Evolutionary conservation across 2,113 vertebrate genomes (phyloP).

Genomic region (Apaloderma vittatum): DNA sequence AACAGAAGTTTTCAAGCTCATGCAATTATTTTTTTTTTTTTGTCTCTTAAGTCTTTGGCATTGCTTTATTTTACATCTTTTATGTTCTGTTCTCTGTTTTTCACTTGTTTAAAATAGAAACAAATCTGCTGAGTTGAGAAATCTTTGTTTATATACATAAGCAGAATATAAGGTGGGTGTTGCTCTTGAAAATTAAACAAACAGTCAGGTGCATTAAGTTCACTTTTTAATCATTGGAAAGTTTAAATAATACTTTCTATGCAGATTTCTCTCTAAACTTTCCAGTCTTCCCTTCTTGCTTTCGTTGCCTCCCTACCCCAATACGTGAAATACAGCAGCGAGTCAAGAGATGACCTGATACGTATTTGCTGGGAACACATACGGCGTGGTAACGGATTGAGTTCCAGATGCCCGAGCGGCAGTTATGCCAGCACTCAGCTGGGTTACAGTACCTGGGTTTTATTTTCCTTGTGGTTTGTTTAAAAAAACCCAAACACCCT

Average conservation of each 20-base stretch:
- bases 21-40: not conserved
- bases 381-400: not conserved
- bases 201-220: not conserved
- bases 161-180: not conserved
- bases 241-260: not conserved
- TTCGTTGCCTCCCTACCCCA: not conserved
- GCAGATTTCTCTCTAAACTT: not conserved
- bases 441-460: not conserved
- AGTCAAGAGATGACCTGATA: not conserved
- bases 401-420: not conserved
- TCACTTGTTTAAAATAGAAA: not conserved
- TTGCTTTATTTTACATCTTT: not conserved
- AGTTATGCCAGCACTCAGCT: not conserved
- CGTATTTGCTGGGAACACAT: not conserved
- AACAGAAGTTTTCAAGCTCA: not conserved
- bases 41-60: not conserved
- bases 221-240: not conserved
- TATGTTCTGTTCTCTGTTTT: not conserved
- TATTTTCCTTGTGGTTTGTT: not conserved
- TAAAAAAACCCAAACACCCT: not conserved
- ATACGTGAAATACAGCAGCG: not conserved
- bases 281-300: not conserved
- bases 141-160: not conserved
- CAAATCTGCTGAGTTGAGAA: not conserved
- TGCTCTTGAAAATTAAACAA: not conserved